A percentile compares a stretch with the other conserved stretches of the same genome.
phyloP scores from a whole-genome alignment of 2,797 vertebrate genomes.

The Spinus olivaceus region DNA sequence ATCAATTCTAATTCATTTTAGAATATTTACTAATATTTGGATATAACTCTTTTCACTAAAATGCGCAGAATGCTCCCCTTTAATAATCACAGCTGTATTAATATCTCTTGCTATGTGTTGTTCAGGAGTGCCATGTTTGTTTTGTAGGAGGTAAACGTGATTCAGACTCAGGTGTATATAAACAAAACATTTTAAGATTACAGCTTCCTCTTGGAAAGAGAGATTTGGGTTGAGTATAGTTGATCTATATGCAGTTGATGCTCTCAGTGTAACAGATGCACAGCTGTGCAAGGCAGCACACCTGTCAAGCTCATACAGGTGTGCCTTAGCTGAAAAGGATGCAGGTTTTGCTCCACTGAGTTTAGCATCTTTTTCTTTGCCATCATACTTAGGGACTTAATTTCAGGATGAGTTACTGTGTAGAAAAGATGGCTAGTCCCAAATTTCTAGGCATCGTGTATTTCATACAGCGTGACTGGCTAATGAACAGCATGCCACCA shows the following conservation, averaged over 20 bases:
- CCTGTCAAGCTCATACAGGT: background rate
- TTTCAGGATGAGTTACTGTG: background rate
- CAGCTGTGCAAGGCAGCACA: background rate
- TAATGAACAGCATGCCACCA: background rate
- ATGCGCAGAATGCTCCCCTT: fast-evolving
- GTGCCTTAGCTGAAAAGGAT: background rate
- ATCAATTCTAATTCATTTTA: fast-evolving
- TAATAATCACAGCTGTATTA: background rate
- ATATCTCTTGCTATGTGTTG: fast-evolving
- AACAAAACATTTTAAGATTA: background rate
- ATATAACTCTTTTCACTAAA: background rate
- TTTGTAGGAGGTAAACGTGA: background rate
- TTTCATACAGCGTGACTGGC: background rate
- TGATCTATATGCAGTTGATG: fast-evolving
- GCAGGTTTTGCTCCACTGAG: background rate
- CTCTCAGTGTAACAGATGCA: background rate
- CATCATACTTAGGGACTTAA: background rate
- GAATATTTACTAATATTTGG: background rate
- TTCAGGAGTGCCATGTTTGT: background rate
- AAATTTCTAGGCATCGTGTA: background rate
- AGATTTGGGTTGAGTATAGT: background rate
- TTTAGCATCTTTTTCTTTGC: background rate
- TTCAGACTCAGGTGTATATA: background rate
- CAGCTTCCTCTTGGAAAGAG: background rate
- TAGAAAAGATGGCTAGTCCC: background rate